Evolutionary conservation across 1,140 invertebrate species (phyloP), one percentile per base, ranked within the genome.

Genomic region (Pseudomyrmex cubaensis): DNA sequence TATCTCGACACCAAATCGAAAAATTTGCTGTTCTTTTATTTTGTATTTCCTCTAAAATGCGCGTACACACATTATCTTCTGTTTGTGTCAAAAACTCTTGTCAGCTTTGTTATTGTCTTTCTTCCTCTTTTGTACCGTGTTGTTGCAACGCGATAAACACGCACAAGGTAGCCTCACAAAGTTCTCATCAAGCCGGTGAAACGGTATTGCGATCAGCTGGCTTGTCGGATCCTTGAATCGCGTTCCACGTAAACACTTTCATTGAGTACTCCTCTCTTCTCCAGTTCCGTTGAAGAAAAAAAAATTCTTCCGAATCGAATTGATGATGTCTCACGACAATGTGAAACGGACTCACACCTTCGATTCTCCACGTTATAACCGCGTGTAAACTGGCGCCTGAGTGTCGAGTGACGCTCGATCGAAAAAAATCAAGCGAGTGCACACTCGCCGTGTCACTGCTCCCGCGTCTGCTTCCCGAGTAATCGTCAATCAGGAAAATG

Each of bases 141-240:
- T 70, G 69, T 80, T 46, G 72, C 66, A 66, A 72, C n/a, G 20
- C 22, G 61, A 76, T 63, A 76, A 46, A 17, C n/a, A 17, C 56
- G 20, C 66, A 20, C 56, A 61, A 72, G 25, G 69, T 50, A 52
- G 10, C 52, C 13, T 73, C 75, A 66, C 83, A 70, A 62, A 87
- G 85, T 75, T 70, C 35, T 35, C 63, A 70, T 85, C 64, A 77
- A 87, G 83, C 75, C 74, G 75, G 59, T 62, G 54, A 83, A 57
- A 87, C 85, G 44, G 61, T 85, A 82, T 82, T 59, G 62, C 83
- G 83, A 88, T 88, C 87, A 88, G 87, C 87, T 88, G 87, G 73
- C 48, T 52, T 73, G 72, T 77, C 61, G n/a, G 13, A 75, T 52
- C 57, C 57, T 22, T 57, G 57, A 52, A 20, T 17, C 73, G 82